Percentiles rank a stretch among this genome's conserved stretches.
Evolutionary conservation across 2,113 vertebrate genomes (phyloP).

Genomic region (Hiodon tergisus): DNA sequence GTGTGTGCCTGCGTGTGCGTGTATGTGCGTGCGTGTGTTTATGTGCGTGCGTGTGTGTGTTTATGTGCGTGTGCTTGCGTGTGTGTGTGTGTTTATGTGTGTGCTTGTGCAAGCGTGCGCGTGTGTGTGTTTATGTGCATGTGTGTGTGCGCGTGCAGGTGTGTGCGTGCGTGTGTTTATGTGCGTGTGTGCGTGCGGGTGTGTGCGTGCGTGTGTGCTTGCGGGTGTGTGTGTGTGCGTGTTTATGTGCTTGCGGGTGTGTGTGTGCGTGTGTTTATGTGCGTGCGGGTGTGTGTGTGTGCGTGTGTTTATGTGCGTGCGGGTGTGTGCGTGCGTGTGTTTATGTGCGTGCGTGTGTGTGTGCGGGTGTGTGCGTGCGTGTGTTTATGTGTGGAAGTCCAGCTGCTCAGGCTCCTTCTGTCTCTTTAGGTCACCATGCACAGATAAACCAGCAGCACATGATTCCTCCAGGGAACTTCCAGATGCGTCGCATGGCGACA

Average conservation of each 20-base stretch:
- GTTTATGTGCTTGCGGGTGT: not conserved
- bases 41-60: too few relatives aligned
- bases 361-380: too few relatives aligned
- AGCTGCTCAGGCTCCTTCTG: not conserved
- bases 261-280: not conserved
- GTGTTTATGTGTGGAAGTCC: not conserved
- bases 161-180: not conserved
- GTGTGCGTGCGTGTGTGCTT: not conserved
- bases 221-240: not conserved
- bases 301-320: too few relatives aligned
- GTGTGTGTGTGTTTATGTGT: too few relatives aligned
- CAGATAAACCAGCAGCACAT: slow-evolving; percentile 74
- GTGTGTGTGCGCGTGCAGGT: not conserved
- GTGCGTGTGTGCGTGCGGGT: not conserved
- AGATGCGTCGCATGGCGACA: slow-evolving; percentile 74
- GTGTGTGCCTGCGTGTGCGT: not conserved
- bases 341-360: not conserved
- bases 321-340: too few relatives aligned
- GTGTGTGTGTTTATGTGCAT: too few relatives aligned
- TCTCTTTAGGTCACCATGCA: slow-evolving; percentile 65
- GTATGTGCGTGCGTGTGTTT: not conserved
- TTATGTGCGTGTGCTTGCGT: not conserved
- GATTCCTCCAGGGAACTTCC: slow-evolving; percentile 72
- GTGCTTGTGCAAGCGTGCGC: too few relatives aligned
- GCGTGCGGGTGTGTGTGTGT: not conserved